phyloP scores from a whole-genome alignment of 1,140 invertebrate genomes.

The Drosophila guanche region DNA sequence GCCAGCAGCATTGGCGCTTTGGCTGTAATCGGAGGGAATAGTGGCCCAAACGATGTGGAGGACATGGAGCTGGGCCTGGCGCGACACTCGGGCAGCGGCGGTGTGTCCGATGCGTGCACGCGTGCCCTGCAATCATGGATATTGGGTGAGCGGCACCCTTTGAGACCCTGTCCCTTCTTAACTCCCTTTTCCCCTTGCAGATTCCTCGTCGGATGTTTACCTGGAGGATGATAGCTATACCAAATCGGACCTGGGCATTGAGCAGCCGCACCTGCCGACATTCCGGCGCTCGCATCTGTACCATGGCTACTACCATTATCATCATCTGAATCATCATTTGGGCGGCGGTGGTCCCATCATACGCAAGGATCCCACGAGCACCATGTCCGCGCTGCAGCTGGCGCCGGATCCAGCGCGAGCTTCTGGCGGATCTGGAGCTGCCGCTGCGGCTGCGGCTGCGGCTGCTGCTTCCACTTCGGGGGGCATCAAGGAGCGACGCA shows the following conservation, averaged over 20 bases:
- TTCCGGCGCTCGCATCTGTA: slow-evolving; percentile 61
- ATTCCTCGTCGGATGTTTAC: slow-evolving; percentile 81
- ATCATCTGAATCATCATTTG: slow-evolving; percentile 56
- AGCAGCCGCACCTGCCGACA: slow-evolving; percentile 57
- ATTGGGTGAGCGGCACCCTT: slow-evolving; percentile 45
- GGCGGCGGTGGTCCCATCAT: slow-evolving; percentile 68
- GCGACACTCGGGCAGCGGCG: slow-evolving; percentile 49
- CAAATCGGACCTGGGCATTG: slow-evolving; percentile 81
- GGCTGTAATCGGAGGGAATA: slow-evolving; percentile 32
- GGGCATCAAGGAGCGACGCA: slow-evolving; percentile 81
- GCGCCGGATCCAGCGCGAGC: slow-evolving; percentile 48
- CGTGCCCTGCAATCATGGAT: slow-evolving; percentile 74
- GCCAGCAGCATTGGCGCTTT: slow-evolving; percentile 46
- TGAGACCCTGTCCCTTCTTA: neutral
- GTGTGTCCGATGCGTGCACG: slow-evolving; percentile 46
- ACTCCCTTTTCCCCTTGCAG: slow-evolving; percentile 13
- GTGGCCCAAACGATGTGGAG: slow-evolving; percentile 54
- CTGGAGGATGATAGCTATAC: slow-evolving; percentile 81
- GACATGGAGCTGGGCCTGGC: slow-evolving; percentile 71
- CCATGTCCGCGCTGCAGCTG: slow-evolving; percentile 86
- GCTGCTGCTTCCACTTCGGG: no score
- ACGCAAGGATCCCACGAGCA: slow-evolving; percentile 86
- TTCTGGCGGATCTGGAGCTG: slow-evolving; percentile 27
- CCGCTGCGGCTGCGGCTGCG: neutral
- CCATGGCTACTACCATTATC: slow-evolving; percentile 64